A percentile compares a stretch with the other conserved stretches of the same genome.
phyloP scores from a whole-genome alignment of 2,797 vertebrate species.

The Coregonus suidteri region DNA sequence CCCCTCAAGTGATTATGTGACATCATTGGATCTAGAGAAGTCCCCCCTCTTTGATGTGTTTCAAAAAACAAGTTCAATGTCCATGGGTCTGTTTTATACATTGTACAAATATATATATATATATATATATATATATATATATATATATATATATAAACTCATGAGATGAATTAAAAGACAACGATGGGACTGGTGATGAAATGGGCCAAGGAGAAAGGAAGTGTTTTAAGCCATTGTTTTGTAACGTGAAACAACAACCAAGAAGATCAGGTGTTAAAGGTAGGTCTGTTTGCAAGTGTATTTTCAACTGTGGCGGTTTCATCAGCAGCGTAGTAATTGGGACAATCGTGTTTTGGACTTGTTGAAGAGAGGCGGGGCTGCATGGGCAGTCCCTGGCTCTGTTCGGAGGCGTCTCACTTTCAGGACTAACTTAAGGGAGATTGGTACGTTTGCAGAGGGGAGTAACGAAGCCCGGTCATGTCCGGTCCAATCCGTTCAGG shows the following conservation, averaged over 20 bases:
- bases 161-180: constrained; percentile 46
- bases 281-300: constrained; percentile 39
- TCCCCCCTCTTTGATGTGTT: constrained; percentile 47
- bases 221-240: constrained; percentile 63
- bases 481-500: constrained; percentile 27
- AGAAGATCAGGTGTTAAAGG: constrained; percentile 51
- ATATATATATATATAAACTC: constrained; percentile 75
- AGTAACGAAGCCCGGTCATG: background rate
- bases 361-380: constrained; percentile 29
- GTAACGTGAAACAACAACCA: constrained; percentile 16
- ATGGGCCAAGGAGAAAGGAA: constrained; percentile 41
- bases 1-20: constrained; percentile 47
- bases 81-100: constrained; percentile 75
- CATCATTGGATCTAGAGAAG: constrained; percentile 49
- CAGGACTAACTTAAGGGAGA: constrained; percentile 40
- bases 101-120: constrained; percentile 81
- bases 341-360: constrained; percentile 63
- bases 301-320: constrained; percentile 46
- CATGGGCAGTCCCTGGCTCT: constrained; percentile 16
- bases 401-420: constrained; percentile 50
- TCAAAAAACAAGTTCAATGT: constrained; percentile 49
- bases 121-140: constrained; percentile 77
- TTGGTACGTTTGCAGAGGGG: background rate
- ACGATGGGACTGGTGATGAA: constrained; percentile 22
- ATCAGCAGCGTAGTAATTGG: constrained; percentile 49